Evolutionary conservation across 2,797 vertebrate species (phyloP), one percentile per base, ranked within the genome.

Genomic region (Anomalospiza imberbis): DNA sequence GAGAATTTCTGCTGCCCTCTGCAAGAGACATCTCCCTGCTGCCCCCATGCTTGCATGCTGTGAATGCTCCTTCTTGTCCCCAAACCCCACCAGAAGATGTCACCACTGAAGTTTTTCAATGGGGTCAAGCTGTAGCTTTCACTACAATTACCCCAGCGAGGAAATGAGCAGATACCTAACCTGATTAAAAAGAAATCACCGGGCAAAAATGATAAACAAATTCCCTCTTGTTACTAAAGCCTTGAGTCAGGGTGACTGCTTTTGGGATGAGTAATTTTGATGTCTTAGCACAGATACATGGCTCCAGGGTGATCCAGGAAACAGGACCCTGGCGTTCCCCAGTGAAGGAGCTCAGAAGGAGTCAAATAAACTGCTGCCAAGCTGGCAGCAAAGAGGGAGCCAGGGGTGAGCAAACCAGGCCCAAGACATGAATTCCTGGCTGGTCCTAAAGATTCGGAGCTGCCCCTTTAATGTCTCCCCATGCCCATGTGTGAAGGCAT

Each of bases 311-410:
- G 16, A 22, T 32, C 4, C 29, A 31, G 10, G 22, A 79, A 94
- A 74, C 5, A 36, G 32, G 44, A 36, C 25, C 13, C 4, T 0
- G 0, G 17, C 5, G 6, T 3, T 78, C 6, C 28, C 11, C 0
- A 0, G 4, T 7, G 38, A 72, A 80, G 50, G 21, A 38, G 7
- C 28, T 68, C 45, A 68, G n/a, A 54, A 45, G 25, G 12, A 58
- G 21, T 53, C 32, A 92, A 45, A 57, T n/a, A 85, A 58, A 67
- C 29, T 54, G 26, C 48, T 77, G 42, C 47, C 34, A 82, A 72
- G 45, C 13, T 47, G 73, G 8, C 26, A 51, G 26, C 21, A 68
- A 77, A 70, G 31, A 84, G 21, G 13, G 20, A 89, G n/a, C 9
- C 60, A 55, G 45, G 4, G 3, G 5, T 50, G 42, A 1, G 1